These are phyloP conservation scores for Homarus gammarus DNA, from an alignment of 2,888 invertebrate genomes.

Conservation along the genomic window DNA sequence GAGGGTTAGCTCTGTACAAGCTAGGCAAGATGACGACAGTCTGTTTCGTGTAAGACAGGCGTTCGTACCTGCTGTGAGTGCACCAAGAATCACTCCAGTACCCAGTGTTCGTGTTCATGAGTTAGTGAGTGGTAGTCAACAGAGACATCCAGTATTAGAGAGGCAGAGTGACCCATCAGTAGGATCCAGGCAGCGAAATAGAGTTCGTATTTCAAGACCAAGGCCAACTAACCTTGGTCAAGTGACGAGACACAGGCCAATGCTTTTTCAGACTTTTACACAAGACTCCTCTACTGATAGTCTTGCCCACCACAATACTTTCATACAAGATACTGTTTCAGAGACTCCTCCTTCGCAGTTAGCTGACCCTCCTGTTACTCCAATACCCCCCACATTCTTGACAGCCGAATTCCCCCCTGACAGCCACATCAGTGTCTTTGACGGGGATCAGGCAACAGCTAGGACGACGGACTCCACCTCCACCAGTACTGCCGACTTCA, in stretches of 20 bases:
- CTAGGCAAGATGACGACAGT: constrained; percentile 2
- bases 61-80: neutral
- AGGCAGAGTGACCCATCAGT: neutral
- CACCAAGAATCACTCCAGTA: neutral
- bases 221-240: neutral
- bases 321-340: constrained; percentile 1
- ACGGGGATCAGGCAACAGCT: constrained; percentile 41
- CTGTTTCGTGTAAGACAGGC: constrained; percentile 3
- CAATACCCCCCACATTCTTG: constrained; percentile 50
- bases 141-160: neutral
- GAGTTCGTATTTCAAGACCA: constrained; percentile 26
- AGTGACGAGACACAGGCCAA: constrained; percentile 14
- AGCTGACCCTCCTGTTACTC: constrained; percentile 21
- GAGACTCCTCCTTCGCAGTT: constrained; percentile 14
- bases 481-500: constrained; percentile 31
- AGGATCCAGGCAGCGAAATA: constrained; percentile 8
- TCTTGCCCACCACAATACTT: neutral
- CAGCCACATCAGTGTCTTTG: constrained; percentile 64
- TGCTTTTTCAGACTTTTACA: constrained; percentile 5
- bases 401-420: constrained; percentile 64
- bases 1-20: neutral
- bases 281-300: neutral
- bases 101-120: neutral
- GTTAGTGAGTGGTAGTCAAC: neutral
- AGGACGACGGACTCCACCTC: constrained; percentile 10